A percentile compares a stretch with the other conserved stretches of the same genome.
Evolutionary conservation across 2,888 invertebrate genomes (phyloP).

Genomic region (Glaucopsyche alexis): DNA sequence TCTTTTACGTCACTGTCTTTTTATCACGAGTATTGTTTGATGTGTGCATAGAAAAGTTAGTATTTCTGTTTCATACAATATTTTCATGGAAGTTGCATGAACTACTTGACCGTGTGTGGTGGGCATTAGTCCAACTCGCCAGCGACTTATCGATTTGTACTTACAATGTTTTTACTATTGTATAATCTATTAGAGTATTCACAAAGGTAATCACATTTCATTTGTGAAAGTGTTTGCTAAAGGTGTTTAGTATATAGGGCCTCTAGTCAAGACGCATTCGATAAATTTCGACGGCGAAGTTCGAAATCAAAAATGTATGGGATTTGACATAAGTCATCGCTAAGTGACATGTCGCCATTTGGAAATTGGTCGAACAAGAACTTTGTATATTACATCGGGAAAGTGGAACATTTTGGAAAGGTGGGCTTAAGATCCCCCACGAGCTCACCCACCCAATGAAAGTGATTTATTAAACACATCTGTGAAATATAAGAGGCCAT

Average conservation of each 20-base stretch:
- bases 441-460: neutral
- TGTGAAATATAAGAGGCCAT: neutral
- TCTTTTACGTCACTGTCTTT: too few species aligned
- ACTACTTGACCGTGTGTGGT: neutral
- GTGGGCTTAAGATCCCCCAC: neutral
- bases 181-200: neutral
- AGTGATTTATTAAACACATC: conserved; percentile 4
- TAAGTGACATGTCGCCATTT: too few species aligned
- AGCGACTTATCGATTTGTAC: neutral
- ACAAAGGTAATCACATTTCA: neutral
- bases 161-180: neutral
- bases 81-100: too few species aligned
- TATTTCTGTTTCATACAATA: too few species aligned
- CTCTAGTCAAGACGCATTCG: too few species aligned
- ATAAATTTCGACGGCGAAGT: too few species aligned
- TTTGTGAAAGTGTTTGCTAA: neutral
- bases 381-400: neutral
- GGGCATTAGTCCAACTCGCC: neutral
- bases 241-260: neutral
- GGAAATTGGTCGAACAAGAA: too few species aligned
- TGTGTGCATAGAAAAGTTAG: too few species aligned
- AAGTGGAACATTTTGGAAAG: neutral
- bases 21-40: too few species aligned
- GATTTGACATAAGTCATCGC: too few species aligned
- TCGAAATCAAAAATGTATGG: too few species aligned